phyloP scores from a whole-genome alignment of 2,113 vertebrate genomes.

The Mormoops blainvillei region DNA sequence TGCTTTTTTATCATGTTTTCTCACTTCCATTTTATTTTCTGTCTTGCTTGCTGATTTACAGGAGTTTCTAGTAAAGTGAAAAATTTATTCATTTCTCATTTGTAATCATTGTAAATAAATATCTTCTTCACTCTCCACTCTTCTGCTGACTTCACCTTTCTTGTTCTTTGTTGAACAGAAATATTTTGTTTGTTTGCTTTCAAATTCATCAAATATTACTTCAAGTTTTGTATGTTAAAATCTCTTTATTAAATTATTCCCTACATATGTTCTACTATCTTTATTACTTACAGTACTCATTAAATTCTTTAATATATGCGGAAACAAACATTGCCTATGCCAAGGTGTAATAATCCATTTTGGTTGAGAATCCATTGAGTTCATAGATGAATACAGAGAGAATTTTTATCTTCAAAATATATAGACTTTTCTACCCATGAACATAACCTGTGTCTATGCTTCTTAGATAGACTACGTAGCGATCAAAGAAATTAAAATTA shows the following conservation, averaged over 20 bases:
- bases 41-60: neutral
- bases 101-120: neutral
- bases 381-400: neutral
- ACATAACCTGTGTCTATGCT: neutral
- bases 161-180: neutral
- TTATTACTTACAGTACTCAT: neutral
- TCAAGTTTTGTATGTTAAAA: neutral
- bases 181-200: neutral
- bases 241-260: neutral
- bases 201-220: neutral
- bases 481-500: neutral
- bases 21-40: neutral
- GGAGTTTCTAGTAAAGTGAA: neutral
- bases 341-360: neutral
- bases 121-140: neutral
- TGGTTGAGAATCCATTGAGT: neutral
- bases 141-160: neutral
- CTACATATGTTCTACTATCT: neutral
- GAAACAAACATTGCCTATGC: neutral
- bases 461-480: neutral
- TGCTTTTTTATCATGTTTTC: neutral
- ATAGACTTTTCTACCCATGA: neutral
- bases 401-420: neutral
- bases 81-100: neutral
- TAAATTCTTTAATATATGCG: neutral